A percentile compares a stretch with the other conserved stretches of the same genome.
Evolutionary conservation across 1,140 invertebrate genomes (phyloP).

Genomic region (Drosophila nigromelanica): DNA sequence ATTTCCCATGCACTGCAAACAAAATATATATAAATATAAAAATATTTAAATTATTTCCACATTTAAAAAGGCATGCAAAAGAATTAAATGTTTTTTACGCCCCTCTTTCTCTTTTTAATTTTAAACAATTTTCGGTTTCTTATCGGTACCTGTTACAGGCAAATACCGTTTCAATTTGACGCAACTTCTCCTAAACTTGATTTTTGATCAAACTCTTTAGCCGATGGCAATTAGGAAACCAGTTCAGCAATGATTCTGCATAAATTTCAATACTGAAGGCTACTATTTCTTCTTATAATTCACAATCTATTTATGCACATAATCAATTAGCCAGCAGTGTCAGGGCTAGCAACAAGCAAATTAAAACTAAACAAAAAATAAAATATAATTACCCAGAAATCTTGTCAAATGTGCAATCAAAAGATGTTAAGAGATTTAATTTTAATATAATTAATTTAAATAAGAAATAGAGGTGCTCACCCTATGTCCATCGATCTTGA

Average conservation of each 20-base stretch:
- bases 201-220: constrained; percentile 12
- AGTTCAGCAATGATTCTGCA: constrained; percentile 54
- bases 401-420: too few relatives aligned
- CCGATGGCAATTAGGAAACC: constrained; percentile 57
- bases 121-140: not conserved
- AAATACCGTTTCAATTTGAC: constrained; percentile 12
- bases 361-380: not conserved
- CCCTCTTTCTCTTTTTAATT: not conserved
- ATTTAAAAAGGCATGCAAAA: too few relatives aligned
- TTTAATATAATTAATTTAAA: too few relatives aligned
- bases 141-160: constrained; percentile 31
- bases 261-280: constrained; percentile 34
- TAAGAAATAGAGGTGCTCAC: constrained; percentile 85
- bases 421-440: too few relatives aligned
- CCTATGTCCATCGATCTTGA: constrained; percentile 91
- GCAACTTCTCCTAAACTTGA: constrained; percentile 36
- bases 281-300: constrained; percentile 37
- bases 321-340: constrained; percentile 17
- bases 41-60: too few relatives aligned
- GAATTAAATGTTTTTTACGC: too few relatives aligned
- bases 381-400: too few relatives aligned
- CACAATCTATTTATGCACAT: constrained; percentile 29
- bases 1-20: constrained; percentile 92
- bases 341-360: constrained; percentile 18
- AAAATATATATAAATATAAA: not conserved